These are phyloP conservation scores for Sebastes hopkinsi DNA, from an alignment of 2,797 vertebrate species.

Conservation along the genomic window DNA sequence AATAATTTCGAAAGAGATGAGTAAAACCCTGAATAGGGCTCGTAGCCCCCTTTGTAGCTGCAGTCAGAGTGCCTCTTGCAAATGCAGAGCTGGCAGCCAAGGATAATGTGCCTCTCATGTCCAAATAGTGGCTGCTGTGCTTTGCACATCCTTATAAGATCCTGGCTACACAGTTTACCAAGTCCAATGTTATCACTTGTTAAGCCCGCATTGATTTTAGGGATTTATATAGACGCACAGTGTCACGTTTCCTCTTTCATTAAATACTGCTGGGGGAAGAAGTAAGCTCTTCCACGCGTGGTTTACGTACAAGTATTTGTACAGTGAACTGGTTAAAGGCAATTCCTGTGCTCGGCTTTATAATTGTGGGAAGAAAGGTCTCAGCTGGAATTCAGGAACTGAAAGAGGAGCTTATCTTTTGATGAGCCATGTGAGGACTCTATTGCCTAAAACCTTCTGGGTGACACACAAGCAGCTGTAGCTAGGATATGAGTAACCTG, in stretches of 20 bases:
- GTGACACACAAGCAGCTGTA: constrained; percentile 26
- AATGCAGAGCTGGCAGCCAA: constrained; percentile 49
- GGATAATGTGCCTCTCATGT: constrained; percentile 60
- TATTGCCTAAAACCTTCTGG: constrained; percentile 41
- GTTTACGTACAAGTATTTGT: constrained; percentile 60
- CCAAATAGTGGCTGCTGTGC: constrained; percentile 58
- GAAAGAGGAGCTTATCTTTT: constrained; percentile 61
- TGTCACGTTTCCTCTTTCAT: constrained; percentile 63
- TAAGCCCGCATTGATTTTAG: constrained; percentile 52
- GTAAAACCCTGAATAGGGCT: constrained; percentile 37
- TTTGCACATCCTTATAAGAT: constrained; percentile 55
- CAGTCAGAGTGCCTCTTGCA: constrained; percentile 46
- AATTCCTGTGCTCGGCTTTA: constrained; percentile 44
- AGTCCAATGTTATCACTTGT: constrained; percentile 52
- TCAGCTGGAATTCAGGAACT: constrained; percentile 44
- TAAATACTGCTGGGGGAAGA: constrained; percentile 39
- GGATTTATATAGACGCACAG: constrained; percentile 43
- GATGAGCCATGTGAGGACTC: constrained; percentile 53
- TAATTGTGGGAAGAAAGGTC: constrained; percentile 42
- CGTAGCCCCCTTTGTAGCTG: constrained; percentile 42
- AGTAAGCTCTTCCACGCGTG: constrained; percentile 46
- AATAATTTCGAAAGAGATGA: constrained; percentile 44
- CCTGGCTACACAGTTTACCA: constrained; percentile 50
- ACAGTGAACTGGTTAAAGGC: constrained; percentile 59
- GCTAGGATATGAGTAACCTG: constrained; percentile 8